Percentiles rank a stretch among this genome's conserved stretches.
These are phyloP conservation scores for Strigamia maritima DNA, from an alignment of 2,888 invertebrate genomes.

Conservation along the genomic window DNA sequence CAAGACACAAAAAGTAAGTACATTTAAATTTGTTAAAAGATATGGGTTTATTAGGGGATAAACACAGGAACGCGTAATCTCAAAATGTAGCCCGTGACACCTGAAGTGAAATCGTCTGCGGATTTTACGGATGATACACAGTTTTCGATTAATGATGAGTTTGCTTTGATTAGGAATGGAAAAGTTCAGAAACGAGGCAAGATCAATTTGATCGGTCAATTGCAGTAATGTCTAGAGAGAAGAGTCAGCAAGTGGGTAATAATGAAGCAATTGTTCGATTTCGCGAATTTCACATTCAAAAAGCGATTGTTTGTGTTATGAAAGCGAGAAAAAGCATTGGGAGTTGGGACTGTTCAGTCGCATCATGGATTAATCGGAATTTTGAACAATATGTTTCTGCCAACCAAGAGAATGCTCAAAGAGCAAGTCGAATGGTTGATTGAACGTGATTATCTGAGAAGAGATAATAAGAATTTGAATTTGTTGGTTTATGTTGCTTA, in stretches of 20 bases:
- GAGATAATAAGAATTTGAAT: background rate
- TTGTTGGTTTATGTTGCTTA: too few species aligned
- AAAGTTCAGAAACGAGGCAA: slow-evolving; percentile 92
- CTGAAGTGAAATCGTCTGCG: slow-evolving; percentile 79
- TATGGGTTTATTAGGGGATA: too few species aligned
- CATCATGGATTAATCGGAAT: background rate
- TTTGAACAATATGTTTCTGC: background rate
- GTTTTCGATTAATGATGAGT: slow-evolving; percentile 97
- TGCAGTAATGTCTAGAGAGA: slow-evolving; percentile 62
- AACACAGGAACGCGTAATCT: too few species aligned
- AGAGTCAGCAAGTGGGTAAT: background rate
- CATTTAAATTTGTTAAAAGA: too few species aligned
- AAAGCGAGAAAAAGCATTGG: background rate
- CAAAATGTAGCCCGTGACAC: too few species aligned
- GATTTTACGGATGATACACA: slow-evolving; percentile 88
- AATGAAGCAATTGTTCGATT: background rate
- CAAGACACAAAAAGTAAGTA: too few species aligned
- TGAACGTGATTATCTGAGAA: too few species aligned
- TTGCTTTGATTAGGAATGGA: slow-evolving; percentile 85
- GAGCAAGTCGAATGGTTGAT: background rate
- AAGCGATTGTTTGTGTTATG: background rate
- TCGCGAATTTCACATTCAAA: background rate
- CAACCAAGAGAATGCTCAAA: background rate
- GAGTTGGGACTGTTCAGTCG: background rate
- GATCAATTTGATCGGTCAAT: slow-evolving; percentile 90